phyloP scores from a whole-genome alignment of 2,888 invertebrate genomes.

The Sinodicranocentrus sp. region DNA sequence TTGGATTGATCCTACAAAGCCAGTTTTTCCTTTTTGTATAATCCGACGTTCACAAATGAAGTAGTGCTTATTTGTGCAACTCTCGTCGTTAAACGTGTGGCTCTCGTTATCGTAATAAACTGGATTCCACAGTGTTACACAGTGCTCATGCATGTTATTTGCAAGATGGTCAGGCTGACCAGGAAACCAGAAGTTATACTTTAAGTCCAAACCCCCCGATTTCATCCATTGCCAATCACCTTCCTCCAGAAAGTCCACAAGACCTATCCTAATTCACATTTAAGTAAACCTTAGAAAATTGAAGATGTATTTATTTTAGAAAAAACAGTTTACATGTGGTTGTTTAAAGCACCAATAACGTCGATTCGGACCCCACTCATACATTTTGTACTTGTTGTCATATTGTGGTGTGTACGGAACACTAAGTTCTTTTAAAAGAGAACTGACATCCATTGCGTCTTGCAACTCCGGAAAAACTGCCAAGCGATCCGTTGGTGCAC shows the following conservation, averaged over 20 bases:
- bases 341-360: conserved; percentile 33
- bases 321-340: not conserved
- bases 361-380: conserved; percentile 61
- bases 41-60: not conserved
- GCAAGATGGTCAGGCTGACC: conserved; percentile 5
- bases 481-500: not conserved
- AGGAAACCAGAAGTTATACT: conserved; percentile 6
- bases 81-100: conserved; percentile 43
- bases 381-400: not conserved
- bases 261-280: conserved; percentile 62
- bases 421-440: not conserved
- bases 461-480: not conserved
- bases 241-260: conserved; percentile 21
- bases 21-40: not conserved
- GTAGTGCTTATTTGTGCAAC: not conserved
- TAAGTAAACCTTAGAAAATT: too few species aligned
- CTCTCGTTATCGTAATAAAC: conserved; percentile 4
- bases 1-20: too few species aligned
- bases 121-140: conserved; percentile 20
- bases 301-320: not conserved
- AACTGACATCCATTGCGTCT: not conserved
- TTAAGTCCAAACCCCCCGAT: not conserved
- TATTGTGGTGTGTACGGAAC: conserved; percentile 6
- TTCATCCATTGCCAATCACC: conserved; percentile 23
- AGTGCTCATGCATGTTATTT: not conserved